phyloP scores from a whole-genome alignment of 37 sponge, comb jelly and placozoan genomes.

The Amphimedon queenslandica region DNA sequence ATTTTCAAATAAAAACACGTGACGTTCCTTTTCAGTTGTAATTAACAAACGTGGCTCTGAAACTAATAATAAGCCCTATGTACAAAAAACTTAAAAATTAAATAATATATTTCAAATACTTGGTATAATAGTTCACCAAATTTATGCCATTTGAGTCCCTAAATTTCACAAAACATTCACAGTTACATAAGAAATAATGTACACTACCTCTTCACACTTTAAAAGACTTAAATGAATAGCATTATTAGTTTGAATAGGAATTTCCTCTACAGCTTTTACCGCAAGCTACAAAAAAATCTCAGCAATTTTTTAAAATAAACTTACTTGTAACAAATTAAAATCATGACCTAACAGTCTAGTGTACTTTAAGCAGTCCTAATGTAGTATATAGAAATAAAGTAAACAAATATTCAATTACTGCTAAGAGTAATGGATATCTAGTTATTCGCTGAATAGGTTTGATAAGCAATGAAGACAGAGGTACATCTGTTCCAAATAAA shows the following conservation, averaged over 20 bases:
- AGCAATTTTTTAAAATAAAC: slow-evolving; percentile 4
- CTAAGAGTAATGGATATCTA: slow-evolving; percentile 54
- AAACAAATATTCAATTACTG: slow-evolving; percentile 6
- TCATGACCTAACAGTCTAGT: slow-evolving; percentile 14
- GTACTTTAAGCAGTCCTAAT: slow-evolving; percentile 38
- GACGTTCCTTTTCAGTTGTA: slow-evolving; percentile 67
- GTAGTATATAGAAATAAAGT: background rate
- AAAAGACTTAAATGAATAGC: slow-evolving; percentile 62
- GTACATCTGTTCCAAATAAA: slow-evolving; percentile 31
- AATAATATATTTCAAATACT: no score
- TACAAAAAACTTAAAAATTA: background rate
- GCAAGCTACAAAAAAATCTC: slow-evolving; percentile 24
- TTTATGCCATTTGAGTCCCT: slow-evolving; percentile 4
- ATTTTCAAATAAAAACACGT: slow-evolving; percentile 54
- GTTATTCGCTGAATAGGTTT: slow-evolving; percentile 61
- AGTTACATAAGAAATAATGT: no score
- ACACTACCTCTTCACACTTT: slow-evolving; percentile 53
- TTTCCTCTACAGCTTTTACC: slow-evolving; percentile 25
- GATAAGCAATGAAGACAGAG: slow-evolving; percentile 64
- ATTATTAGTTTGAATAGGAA: slow-evolving; percentile 55
- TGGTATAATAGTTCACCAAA: slow-evolving; percentile 41
- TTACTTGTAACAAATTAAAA: background rate
- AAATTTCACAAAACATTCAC: background rate
- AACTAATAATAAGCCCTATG: slow-evolving; percentile 26
- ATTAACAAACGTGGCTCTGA: slow-evolving; percentile 40